Evolutionary conservation across 2,888 invertebrate species (phyloP), one percentile per base, ranked within the genome.

Genomic region (Nomada fucata): DNA sequence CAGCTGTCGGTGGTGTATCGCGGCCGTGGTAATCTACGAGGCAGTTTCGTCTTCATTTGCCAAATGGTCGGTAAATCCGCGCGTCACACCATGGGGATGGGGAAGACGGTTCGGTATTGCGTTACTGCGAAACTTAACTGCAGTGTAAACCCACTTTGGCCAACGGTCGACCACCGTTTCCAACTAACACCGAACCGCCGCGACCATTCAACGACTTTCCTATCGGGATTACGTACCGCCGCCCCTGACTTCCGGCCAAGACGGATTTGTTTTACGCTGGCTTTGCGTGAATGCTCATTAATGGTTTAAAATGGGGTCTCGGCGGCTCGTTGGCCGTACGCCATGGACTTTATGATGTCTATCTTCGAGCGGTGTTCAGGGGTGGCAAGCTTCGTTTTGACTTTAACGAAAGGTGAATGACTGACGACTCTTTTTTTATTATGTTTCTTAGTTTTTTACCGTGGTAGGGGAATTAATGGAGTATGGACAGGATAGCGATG

Each of bases 41-140:
- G 88, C 83, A 89, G 88, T 90, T 90, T 87, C 90, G 86, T 91
- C 91, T 90, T 91, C 90, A 89, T 91, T 91, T 90, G 86, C 87
- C 88, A 90, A 91, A 91, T 90, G 89, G 90, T 83, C 87, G 91
- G 89, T 89, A 90, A 91, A 91, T 89, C 89, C 89, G 79, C 57
- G 77, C 73, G 69, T 68, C 82, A 65, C 79, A 42, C 13, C 26
- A 29, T 20, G 20, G 80, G 57, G 57, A 83, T 77, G 80, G 75
- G 76, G 79, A 85, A 87, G 78, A 80, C 79, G 84, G 76, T 88
- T 88, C 78, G 81, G 68, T 68, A 75, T 78, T 78, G 70, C 86
- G 82, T 87, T 89, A 89, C 85, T 81, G 82, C 82, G 79, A 86
- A 87, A 86, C 89, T 89, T 90, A 90, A 90, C 89, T 89, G 87